Evolutionary conservation across 1,140 invertebrate species (phyloP).

Genomic region (Nilaparvata lugens): DNA sequence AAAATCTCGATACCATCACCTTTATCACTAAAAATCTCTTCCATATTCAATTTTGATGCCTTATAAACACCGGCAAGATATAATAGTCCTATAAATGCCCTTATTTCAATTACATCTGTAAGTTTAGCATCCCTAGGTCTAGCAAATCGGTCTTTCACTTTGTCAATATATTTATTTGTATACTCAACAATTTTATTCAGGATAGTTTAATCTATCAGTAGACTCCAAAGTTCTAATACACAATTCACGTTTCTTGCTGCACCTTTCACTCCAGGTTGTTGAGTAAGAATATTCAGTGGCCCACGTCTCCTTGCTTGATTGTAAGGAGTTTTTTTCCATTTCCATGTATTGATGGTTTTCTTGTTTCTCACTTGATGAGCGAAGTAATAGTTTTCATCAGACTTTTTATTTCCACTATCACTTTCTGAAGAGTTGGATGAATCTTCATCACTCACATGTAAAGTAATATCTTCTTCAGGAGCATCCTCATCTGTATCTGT

Average conservation of each 20-base stretch:
- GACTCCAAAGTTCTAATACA: background rate
- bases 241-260: background rate
- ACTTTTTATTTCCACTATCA: too few species aligned
- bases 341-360: conserved; percentile 7
- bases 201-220: conserved; percentile 12
- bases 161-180: conserved; percentile 14
- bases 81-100: conserved; percentile 12
- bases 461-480: background rate
- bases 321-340: conserved; percentile 15
- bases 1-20: conserved; percentile 13
- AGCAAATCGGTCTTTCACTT: conserved; percentile 7
- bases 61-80: conserved; percentile 13
- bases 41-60: conserved; percentile 3
- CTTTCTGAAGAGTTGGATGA: too few species aligned
- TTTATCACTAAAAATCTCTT: conserved; percentile 9
- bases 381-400: too few species aligned
- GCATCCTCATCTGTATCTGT: conserved; percentile 6
- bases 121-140: conserved; percentile 9
- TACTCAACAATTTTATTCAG: conserved; percentile 9
- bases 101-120: conserved; percentile 15
- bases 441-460: too few species aligned
- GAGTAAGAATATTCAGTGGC: background rate
- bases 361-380: conserved; percentile 7
- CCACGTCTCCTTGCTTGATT: background rate
- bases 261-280: conserved; percentile 10